Base-by-base conservation (phyloP, 2,888 invertebrate species). In the Trachelus iudaicus region DNA sequence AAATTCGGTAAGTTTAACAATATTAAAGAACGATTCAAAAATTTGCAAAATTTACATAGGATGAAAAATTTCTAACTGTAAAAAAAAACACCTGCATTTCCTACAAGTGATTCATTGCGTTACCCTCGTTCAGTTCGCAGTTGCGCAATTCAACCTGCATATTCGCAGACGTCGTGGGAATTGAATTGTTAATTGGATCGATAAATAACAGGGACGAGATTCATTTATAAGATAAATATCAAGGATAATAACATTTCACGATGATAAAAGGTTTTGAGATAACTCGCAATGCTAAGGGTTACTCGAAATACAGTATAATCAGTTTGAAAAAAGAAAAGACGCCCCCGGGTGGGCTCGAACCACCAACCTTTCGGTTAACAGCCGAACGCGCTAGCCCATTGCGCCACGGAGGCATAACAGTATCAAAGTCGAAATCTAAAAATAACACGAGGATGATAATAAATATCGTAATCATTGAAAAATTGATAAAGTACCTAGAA, bases 351-450 rank as follows among this genome's bases (percentile, higher is more conserved):
- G 97, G 97, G 95, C 96, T 97, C 95, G 97, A 97, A 97, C 97
- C 97, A 97, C 97, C 97, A 97, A 97, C 97, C 97, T 97, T 97
- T 97, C 97, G 97, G 97, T 97, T 97, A 97, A 97, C 97, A 97
- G 97, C 97, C 97, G 97, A 97, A 97, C 97, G 97, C 97, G 97
- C 97, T 97, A 97, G 94, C 97, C 97, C 91, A 96, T 97, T 97
- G 97, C 97, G 97, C 97, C 97, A 97, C 97, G 96, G 95, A 96
- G 71, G 71, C 71, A 71, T 33, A 31, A 2, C 23, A 2, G 0
- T 23, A 0, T 9, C 23, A 9, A 2, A 2, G 9, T 56, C 2
- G 0, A 56, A 56, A 23, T 23, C 23, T 23, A 23, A 1, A 56
- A 56, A 56, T 56, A 56, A 56, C 9, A 1, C 9, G 1, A 23